Base-by-base conservation (phyloP, 2,888 invertebrate genomes). In the Calameuta pallipes region DNA sequence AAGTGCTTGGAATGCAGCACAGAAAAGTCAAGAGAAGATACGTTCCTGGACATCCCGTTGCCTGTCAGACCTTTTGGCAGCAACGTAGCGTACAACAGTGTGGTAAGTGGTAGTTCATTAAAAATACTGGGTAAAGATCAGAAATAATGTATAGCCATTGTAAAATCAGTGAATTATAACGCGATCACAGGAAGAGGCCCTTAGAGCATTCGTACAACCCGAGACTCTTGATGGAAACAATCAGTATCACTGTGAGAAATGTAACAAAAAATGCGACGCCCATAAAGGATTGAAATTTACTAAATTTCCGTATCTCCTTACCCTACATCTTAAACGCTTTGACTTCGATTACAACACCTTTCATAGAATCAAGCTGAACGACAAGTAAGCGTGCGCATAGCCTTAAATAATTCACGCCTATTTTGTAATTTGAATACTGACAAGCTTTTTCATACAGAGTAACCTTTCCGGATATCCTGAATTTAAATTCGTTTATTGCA, bases 261-360 rank as follows among this genome's bases (percentile, higher is more conserved):
- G 98, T 92, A 94, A 96, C 86, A 96, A 96, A 90, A 97, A 97
- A 89, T 97, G 97, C 89, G 95, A 97, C 90, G 97, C 97, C 30
- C 96, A 97, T 89, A 98, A 98, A 92, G 97, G 98, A 69, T 92
- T 98, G 75, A 96, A 97, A 90, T 97, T 98, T 90, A 94, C 95
- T 33, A 95, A 95, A 83, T 97, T 98, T 90, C 97, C 98, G 0
- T 97, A 98, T 90, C 93, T 98, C 80, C 92, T 98, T 74, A 97
- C 97, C 0, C 92, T 98, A 84, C 97, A 97, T 90, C 92, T 98
- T 86, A 98, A 97, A 90, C 93, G 98, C 80, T 98, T 98, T 90
- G 97, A 97, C 92, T 98, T 97, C 90, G 97, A 98, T 91, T 97
- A 96, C 88, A 94, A 93, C 84, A 96, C 96, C 11, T 94, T 96